Base-by-base conservation (phyloP, 2,888 invertebrate genomes). In the Sepioteuthis lessoniana region DNA sequence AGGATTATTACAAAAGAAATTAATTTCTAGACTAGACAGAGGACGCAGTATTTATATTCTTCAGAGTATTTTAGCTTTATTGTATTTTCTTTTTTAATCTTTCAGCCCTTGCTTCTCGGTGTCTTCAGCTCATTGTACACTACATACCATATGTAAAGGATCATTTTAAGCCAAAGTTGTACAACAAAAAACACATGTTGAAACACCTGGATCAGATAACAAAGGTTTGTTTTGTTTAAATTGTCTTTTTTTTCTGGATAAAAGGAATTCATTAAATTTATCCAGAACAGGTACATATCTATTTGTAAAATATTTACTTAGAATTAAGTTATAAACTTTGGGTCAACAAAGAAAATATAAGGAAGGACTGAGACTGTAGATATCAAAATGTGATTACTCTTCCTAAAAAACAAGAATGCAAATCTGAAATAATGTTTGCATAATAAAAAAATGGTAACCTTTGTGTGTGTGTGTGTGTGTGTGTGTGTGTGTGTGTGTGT, bases 61-160 rank as follows among this genome's bases (percentile, higher is more conserved):
- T 90, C n/a, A n/a, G 2, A n/a, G 19, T 35, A 35, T 50, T 55
- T 35, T 35, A 10, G 5, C 35, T 38, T 91, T 37, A 16, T 38
- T 38, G 3, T 93, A 38, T 25, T 93, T 91, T 31, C 25, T 90
- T 37, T 31, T 92, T 93, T 93, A 93, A 91, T 90, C 46, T 96
- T 96, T 90, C 96, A 97, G 97, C 97, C 38, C 95, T 97, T 47
- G 97, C 97, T 5, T 97, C 97, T 95, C 96, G 98, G 42, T 97
- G 97, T 94, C 97, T 98, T 31, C 97, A 98, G 95, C 96, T 98
- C 90, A 97, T 98, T 76, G 96, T 97, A 21, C 94, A 98, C 98
- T 96, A 98, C 95, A 97, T 97, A 95, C 97, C 97, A 28, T 95
- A 95, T 94, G 96, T 97, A 13, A 96, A 96, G 94, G 94, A 94